Conservation (phyloP, 1,140 invertebrate species). For the Trichonephila clavata region DNA sequence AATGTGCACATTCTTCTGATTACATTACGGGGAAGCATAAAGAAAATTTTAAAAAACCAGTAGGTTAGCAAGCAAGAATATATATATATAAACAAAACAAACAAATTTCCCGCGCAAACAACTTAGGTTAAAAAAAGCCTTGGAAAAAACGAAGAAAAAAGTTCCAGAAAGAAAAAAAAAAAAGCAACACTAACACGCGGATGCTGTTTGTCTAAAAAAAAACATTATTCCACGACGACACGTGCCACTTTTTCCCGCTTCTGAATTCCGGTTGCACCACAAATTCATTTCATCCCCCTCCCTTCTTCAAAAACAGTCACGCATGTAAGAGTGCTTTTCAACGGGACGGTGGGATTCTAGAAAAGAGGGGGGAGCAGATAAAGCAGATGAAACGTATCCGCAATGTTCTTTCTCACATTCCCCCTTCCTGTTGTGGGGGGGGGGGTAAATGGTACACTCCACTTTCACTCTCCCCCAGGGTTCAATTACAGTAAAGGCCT, state of each 20-base stretch:
- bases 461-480: constrained; percentile 11
- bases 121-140: neutral
- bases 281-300: neutral
- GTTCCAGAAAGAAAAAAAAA: neutral
- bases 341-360: neutral
- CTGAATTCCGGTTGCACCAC: neutral
- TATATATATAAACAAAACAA: too few relatives aligned
- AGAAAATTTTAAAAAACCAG: too few relatives aligned
- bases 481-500: neutral
- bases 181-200: neutral
- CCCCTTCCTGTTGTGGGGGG: too few relatives aligned
- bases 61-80: too few relatives aligned
- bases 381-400: too few relatives aligned
- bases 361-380: neutral
- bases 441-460: neutral
- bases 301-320: neutral
- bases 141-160: neutral
- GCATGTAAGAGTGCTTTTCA: neutral
- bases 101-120: too few relatives aligned
- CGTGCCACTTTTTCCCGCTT: neutral
- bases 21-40: too few relatives aligned
- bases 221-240: neutral
- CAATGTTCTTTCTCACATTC: neutral
- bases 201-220: neutral
- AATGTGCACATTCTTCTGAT: too few relatives aligned